phyloP scores from a whole-genome alignment of 2,888 invertebrate species.

The Suillia variegata region DNA sequence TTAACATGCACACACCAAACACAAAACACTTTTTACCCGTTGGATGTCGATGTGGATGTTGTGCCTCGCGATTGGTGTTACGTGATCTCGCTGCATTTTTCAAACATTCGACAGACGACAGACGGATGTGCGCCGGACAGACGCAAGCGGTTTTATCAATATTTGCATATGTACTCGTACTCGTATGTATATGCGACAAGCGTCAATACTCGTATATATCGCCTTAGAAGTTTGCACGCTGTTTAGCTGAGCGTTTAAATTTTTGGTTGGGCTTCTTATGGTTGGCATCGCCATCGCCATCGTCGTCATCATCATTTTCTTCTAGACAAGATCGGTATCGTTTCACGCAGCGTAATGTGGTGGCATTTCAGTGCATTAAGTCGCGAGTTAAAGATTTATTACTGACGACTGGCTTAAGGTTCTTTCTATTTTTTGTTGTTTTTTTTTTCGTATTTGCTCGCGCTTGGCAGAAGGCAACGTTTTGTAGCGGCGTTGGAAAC shows the following conservation, averaged over 20 bases:
- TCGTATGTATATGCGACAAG: too few relatives aligned
- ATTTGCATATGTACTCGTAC: conserved; percentile 4
- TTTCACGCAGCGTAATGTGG: not conserved
- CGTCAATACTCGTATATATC: too few relatives aligned
- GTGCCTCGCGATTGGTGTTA: not conserved
- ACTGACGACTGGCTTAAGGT: not conserved
- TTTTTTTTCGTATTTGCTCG: not conserved
- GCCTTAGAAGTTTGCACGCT: too few relatives aligned
- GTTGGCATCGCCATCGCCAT: not conserved
- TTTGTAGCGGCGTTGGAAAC: too few relatives aligned
- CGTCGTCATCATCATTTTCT: not conserved
- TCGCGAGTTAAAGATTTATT: conserved; percentile 7
- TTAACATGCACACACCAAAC: conserved; percentile 8
- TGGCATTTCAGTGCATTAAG: not conserved
- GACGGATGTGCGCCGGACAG: too few relatives aligned
- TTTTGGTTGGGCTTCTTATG: not conserved
- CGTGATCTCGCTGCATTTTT: conserved; percentile 9
- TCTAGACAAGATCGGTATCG: not conserved
- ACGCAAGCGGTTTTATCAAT: conserved; percentile 2
- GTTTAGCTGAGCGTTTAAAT: not conserved
- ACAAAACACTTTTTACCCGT: not conserved
- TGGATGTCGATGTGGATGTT: not conserved
- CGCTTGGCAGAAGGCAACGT: too few relatives aligned
- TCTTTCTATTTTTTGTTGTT: not conserved
- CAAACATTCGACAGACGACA: not conserved